phyloP scores from a whole-genome alignment of 2,113 vertebrate species.

The Xiphophorus maculatus region DNA sequence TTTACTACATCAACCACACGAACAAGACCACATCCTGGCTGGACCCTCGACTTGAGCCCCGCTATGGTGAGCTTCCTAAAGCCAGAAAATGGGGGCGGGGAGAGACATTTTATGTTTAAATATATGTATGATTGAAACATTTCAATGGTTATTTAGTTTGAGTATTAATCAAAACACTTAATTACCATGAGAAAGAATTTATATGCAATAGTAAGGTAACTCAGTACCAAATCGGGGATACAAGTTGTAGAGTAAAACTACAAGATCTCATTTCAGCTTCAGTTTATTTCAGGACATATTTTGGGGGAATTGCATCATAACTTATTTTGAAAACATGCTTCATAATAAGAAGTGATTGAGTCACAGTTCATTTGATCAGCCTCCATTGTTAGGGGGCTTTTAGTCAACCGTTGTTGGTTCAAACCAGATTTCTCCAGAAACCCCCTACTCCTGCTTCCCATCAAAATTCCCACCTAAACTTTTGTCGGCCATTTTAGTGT shows the following conservation, averaged over 20 bases:
- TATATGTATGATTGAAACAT: no score
- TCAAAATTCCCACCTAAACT: constrained; percentile 56
- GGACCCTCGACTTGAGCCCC: constrained; percentile 96
- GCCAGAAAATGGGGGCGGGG: neutral
- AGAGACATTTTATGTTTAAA: no score
- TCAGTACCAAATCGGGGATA: neutral
- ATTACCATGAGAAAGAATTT: neutral
- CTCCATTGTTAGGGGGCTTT: constrained; percentile 32
- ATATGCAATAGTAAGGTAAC: neutral
- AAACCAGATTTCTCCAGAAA: constrained; percentile 44
- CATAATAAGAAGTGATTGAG: constrained; percentile 12
- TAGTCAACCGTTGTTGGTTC: neutral
- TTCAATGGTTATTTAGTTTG: no score
- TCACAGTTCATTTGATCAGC: constrained; percentile 20
- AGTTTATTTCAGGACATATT: neutral
- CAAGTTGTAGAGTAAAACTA: neutral
- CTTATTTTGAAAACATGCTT: neutral
- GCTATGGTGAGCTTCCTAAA: constrained; percentile 88
- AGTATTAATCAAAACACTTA: no score
- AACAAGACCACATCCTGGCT: constrained; percentile 99
- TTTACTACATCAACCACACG: constrained; percentile 99
- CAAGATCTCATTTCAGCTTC: neutral
- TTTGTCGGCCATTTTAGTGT: constrained; percentile 73
- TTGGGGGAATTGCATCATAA: no score
- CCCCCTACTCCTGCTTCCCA: constrained; percentile 21